phyloP scores from a whole-genome alignment of 1,140 invertebrate genomes.

The Brachionus asplanchnoidis region DNA sequence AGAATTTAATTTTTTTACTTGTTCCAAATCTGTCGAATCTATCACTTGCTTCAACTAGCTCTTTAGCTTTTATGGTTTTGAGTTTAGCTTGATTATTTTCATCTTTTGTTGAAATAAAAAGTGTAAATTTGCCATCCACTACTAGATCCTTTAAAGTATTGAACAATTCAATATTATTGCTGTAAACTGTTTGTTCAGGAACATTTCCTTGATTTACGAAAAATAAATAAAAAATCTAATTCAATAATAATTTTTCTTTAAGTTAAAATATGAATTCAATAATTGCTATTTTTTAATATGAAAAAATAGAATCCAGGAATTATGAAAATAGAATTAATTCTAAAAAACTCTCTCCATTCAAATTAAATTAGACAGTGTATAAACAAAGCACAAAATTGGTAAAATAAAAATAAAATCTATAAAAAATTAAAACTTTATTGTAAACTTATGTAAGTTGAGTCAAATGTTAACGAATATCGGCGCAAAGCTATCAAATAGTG shows the following conservation, averaged over 20 bases:
- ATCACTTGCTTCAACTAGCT: not conserved
- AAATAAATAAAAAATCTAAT: not conserved
- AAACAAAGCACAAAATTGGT: no score
- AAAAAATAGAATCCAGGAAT: no score
- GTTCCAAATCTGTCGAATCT: constrained; percentile 3
- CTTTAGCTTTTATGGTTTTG: not conserved
- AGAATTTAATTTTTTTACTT: not conserved
- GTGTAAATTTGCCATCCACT: not conserved
- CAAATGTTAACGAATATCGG: no score
- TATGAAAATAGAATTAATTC: no score
- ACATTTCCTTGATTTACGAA: not conserved
- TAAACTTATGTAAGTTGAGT: no score
- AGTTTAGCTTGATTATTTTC: not conserved
- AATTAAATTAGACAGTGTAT: no score
- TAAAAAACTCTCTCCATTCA: no score
- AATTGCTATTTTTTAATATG: no score
- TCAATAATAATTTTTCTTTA: not conserved
- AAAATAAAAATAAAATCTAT: no score
- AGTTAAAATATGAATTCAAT: no score
- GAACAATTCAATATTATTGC: not conserved
- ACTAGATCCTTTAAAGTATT: not conserved
- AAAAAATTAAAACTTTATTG: no score
- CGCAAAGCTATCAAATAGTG: no score
- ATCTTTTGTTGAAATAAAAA: not conserved
- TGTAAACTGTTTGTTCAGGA: not conserved